Base-by-base conservation (phyloP, 2,888 invertebrate species). In the Callimorpha dominula region DNA sequence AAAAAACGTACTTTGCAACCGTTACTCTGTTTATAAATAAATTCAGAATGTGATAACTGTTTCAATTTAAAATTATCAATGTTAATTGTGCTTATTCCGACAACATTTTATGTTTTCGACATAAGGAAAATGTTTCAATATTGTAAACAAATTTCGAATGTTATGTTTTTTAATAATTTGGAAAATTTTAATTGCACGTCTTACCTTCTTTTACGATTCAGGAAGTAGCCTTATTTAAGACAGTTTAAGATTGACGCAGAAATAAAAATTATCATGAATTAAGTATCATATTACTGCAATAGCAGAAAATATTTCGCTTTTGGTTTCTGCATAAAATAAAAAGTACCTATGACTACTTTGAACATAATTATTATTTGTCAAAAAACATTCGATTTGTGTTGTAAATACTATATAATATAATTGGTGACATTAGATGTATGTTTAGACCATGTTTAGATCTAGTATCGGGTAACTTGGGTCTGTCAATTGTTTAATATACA, bases 111-210 rank as follows among this genome's bases (percentile, higher is more conserved):
- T 74, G 60, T 64, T 76, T 73, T 70, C 65, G 76, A 75, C 78
- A 76, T 74, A 71, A 81, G 81, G 81, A 81, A 80, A 81, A 78
- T 65, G 42, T 40, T 40, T 74, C 54, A 14, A 43, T 63, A 49
- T 60, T 76, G 76, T 67, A 70, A 79, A 70, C 62, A 52, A 70
- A 70, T 75, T 20, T 72, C 67, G 67, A 54, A 46, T 54, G 14
- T 65, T 50, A 20, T 43, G 42, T 15, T 64, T 64, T 43, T 31
- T 31, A 31, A 31, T 31, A 78, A 71, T 63, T 75, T 57, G 5
- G 15, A 7, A 15, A 64, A 64, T 17, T 15, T 64, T 42, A 14
- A 20, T 50, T 40, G 15, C 40, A 40, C 11, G 12, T 7, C 8
- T 42, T 15, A 15, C 0, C 42, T 17, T 63, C 1, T 63, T 63